Conservation (phyloP, 2,113 vertebrate genomes). For the Zapus hudsonius region DNA sequence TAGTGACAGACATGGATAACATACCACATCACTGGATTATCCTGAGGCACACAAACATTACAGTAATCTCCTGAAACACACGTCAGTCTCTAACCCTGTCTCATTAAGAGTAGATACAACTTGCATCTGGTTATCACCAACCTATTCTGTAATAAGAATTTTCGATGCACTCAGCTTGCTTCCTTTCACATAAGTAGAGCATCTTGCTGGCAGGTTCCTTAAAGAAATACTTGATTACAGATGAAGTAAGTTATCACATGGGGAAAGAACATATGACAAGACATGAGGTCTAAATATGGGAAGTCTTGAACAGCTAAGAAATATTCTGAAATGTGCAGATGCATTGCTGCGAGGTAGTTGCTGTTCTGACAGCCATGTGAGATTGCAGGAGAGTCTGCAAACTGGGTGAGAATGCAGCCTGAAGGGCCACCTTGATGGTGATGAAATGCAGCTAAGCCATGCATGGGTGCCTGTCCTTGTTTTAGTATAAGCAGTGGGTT, state of each 20-base stretch:
- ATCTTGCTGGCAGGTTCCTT: not conserved
- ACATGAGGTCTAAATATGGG: not conserved
- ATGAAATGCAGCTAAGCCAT: not conserved
- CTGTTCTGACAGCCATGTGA: not conserved
- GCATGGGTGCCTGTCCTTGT: not conserved
- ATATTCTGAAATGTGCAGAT: not conserved
- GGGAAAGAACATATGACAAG: not conserved
- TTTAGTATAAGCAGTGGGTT: not conserved
- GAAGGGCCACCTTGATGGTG: not conserved
- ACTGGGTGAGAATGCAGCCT: not conserved
- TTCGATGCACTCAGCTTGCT: too few species aligned
- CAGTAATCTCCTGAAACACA: not conserved
- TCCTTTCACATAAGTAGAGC: not conserved
- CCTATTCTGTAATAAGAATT: not conserved
- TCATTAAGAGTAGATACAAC: not conserved
- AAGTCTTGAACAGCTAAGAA: not conserved
- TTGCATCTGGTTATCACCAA: not conserved
- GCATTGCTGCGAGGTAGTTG: not conserved
- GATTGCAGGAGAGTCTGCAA: too few species aligned
- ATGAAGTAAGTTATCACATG: not conserved
- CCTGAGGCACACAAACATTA: not conserved
- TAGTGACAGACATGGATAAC: accelerated
- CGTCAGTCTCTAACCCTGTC: not conserved
- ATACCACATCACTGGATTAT: not conserved
- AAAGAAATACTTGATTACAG: not conserved